Base-by-base conservation (phyloP, 2,113 vertebrate genomes). In the Chaenogobius annularis region DNA sequence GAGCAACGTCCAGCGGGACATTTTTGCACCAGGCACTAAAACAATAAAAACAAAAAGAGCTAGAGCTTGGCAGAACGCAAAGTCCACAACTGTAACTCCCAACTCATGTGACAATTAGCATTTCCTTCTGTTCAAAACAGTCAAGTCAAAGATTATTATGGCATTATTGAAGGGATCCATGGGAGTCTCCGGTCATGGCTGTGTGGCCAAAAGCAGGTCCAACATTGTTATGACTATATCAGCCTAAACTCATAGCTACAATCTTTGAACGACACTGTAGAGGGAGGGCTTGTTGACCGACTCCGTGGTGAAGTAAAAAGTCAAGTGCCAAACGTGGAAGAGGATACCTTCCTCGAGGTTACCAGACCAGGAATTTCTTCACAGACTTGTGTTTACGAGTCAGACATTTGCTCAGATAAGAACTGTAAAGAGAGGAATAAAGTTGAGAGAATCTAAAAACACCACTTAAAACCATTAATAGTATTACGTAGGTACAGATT, bases 1-100 rank as follows among this genome's bases (percentile, higher is more conserved):
- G 71, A 9, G 35, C 35, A 68, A 56, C 6, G 61, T 5, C 75
- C 73, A 84, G 76, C 22, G 55, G 83, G 80, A 64, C 87, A 94
- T 93, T 84, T 77, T 89, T 56, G 79, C 89, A 83, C 83, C 87
- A 75, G 84, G 79, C 70, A 74, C 70, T 74, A 63, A 85, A 86
- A 77, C 55, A 76, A 69, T 31, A 63, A 56, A 35, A 58, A 23
- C 40, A 72, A 23, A 37, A 70, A 58, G 17, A 69, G 10, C 26
- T 59, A 58, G 17, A 69, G 10, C 26, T 59, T 35, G 64, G 23
- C 23, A 26, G 48, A 48, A 12, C 4, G 70, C 22, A 68, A n/a
- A 3, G 73, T 68, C 22, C 40, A 35, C 77, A 2, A 54, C 62
- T 56, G 75, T 48, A 75, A 46, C 40, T 20, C 75, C n/a, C 2